Percentiles rank a stretch among this genome's conserved stretches.
phyloP scores from a whole-genome alignment of 2,113 vertebrate species.

The Danionella cerebrum region DNA sequence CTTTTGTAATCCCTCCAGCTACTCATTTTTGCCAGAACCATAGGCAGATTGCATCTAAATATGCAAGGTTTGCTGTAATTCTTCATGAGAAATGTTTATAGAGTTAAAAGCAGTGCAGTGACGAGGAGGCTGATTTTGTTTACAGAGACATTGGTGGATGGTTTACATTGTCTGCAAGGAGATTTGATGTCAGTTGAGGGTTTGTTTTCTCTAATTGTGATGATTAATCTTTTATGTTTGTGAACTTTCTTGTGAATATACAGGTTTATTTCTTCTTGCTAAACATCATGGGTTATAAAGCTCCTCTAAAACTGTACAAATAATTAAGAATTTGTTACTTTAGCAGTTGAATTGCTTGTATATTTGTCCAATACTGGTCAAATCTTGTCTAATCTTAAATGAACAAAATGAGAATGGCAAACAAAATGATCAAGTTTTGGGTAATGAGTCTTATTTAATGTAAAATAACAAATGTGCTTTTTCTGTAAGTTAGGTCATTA shows the following conservation, averaged over 20 bases:
- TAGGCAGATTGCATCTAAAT: neutral
- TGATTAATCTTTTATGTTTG: neutral
- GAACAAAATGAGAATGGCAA: too few species aligned
- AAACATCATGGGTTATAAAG: too few species aligned
- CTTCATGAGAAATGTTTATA: neutral
- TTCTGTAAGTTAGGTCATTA: too few species aligned
- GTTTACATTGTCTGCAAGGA: neutral
- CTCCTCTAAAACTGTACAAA: too few species aligned
- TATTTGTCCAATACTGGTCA: too few species aligned
- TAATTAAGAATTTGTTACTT: too few species aligned
- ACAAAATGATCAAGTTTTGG: too few species aligned
- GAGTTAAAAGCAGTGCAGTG: neutral
- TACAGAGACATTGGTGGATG: conserved; percentile 1
- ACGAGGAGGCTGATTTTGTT: neutral
- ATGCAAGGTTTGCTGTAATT: neutral
- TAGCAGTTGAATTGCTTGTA: too few species aligned
- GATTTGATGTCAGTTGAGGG: neutral
- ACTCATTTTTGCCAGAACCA: neutral
- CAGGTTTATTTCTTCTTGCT: neutral
- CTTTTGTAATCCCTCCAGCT: neutral
- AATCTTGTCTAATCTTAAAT: too few species aligned
- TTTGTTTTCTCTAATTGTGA: neutral
- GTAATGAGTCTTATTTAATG: too few species aligned
- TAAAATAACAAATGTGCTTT: too few species aligned
- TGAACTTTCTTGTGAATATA: neutral